These are phyloP conservation scores for Muraenolepis orangiensis DNA, from an alignment of 2,797 vertebrate genomes.

Conservation along the genomic window DNA sequence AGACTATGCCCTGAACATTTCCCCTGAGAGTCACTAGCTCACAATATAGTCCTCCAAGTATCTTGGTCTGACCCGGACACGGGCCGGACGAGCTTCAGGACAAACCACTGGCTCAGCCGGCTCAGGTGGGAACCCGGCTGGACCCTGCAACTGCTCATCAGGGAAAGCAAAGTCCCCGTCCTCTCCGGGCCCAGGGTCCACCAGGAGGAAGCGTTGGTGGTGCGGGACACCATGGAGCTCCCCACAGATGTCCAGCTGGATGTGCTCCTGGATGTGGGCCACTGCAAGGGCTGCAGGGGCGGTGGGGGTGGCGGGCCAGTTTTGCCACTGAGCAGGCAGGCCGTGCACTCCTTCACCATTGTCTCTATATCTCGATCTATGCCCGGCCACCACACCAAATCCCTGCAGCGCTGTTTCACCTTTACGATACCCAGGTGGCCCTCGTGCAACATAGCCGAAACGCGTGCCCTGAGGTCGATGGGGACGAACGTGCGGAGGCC, in stretches of 20 bases:
- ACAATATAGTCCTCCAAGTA: too few relatives aligned
- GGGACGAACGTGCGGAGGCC: conserved; percentile 8
- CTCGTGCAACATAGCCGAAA: conserved; percentile 14
- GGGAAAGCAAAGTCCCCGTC: too few relatives aligned
- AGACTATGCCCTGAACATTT: too few relatives aligned
- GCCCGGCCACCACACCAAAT: not conserved
- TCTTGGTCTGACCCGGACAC: too few relatives aligned
- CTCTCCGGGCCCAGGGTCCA: too few relatives aligned
- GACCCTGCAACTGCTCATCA: too few relatives aligned
- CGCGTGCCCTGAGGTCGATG: not conserved
- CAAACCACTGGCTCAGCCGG: too few relatives aligned
- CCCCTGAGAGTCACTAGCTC: too few relatives aligned
- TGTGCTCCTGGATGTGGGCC: too few relatives aligned
- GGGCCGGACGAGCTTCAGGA: too few relatives aligned
- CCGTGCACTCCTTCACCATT: not conserved
- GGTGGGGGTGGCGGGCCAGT: not conserved
- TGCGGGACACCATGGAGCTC: conserved; percentile 12
- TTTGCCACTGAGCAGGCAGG: conserved; percentile 10
- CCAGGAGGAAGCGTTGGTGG: conserved; percentile 8
- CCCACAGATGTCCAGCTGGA: conserved; percentile 21
- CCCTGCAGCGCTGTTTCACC: not conserved
- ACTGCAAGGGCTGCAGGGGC: conserved; percentile 4
- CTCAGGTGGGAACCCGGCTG: too few relatives aligned
- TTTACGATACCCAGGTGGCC: conserved; percentile 4
- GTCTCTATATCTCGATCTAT: not conserved